Conservation (phyloP, 2,888 invertebrate genomes). For the Sphinx pinastri region DNA sequence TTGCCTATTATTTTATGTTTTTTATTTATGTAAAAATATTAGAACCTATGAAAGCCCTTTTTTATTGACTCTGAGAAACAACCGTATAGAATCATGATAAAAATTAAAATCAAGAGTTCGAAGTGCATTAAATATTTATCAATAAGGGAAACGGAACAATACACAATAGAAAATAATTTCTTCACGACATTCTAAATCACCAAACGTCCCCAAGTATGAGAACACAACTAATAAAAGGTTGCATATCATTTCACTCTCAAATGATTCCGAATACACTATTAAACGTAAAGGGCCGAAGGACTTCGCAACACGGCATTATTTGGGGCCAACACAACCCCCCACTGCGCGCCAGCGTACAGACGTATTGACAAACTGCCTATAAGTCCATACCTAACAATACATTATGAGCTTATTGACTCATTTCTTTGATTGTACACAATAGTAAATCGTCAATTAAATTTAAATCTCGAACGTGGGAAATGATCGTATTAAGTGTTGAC, state of each 20-base stretch:
- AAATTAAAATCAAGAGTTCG: neutral
- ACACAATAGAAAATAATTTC: conserved; percentile 11
- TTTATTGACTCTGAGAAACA: neutral
- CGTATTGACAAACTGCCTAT: conserved; percentile 82
- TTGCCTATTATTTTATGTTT: too few species aligned
- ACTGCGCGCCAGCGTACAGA: conserved; percentile 57
- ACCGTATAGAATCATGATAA: neutral
- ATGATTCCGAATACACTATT: conserved; percentile 64
- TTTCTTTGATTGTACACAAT: conserved; percentile 78
- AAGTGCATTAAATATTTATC: conserved; percentile 6
- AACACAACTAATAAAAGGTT: conserved; percentile 75
- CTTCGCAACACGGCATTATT: conserved; percentile 58
- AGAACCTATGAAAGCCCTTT: neutral
- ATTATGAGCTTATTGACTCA: conserved; percentile 77
- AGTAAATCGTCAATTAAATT: conserved; percentile 77
- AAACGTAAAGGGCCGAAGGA: conserved; percentile 54
- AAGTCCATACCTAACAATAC: conserved; percentile 78
- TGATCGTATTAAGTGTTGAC: conserved; percentile 72
- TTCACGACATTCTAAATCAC: conserved; percentile 23
- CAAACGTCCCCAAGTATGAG: conserved; percentile 52
- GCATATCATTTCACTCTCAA: conserved; percentile 81
- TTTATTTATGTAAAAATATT: too few species aligned
- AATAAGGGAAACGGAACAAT: conserved; percentile 25
- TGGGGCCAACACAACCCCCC: conserved; percentile 61
- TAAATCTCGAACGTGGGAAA: conserved; percentile 79